Evolutionary conservation across 1,140 invertebrate genomes (phyloP).

Genomic region (Pantala flavescens): DNA sequence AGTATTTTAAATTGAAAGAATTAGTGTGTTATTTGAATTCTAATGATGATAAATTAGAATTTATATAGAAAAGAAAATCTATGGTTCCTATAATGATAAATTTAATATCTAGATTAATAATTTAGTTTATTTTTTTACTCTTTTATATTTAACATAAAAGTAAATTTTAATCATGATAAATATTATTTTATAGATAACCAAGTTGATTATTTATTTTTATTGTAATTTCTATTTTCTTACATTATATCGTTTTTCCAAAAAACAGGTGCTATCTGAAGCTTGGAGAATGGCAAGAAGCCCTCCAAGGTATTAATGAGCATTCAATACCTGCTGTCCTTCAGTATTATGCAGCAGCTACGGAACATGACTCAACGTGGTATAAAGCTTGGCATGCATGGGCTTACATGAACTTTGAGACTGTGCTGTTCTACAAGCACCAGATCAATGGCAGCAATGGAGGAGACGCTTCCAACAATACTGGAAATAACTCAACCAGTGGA

Average conservation of each 20-base stretch:
- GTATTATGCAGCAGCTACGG: slow-evolving; percentile 78
- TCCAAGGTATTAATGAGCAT: slow-evolving; percentile 65
- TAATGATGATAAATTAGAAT: too few relatives aligned
- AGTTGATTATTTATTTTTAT: too few relatives aligned
- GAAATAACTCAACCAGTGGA: slow-evolving; percentile 29
- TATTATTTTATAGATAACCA: background rate
- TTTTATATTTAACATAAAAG: too few relatives aligned
- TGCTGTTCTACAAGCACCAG: slow-evolving; percentile 78
- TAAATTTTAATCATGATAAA: background rate
- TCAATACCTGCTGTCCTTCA: slow-evolving; percentile 74
- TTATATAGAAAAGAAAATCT: too few relatives aligned
- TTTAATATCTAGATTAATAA: too few relatives aligned
- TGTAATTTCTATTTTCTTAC: too few relatives aligned
- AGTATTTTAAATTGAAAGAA: too few relatives aligned
- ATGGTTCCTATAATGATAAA: too few relatives aligned
- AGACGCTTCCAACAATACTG: slow-evolving; percentile 28
- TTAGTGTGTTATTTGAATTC: too few relatives aligned
- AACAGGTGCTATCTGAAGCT: slow-evolving; percentile 75
- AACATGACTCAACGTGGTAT: slow-evolving; percentile 79
- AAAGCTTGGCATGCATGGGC: slow-evolving; percentile 98
- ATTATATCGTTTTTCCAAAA: too few relatives aligned
- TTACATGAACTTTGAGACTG: slow-evolving; percentile 95
- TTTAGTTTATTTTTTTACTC: too few relatives aligned
- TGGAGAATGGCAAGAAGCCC: slow-evolving; percentile 78
- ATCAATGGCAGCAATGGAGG: slow-evolving; percentile 33